phyloP scores from a whole-genome alignment of 2,797 vertebrate genomes.

The Sebastes diaconus region DNA sequence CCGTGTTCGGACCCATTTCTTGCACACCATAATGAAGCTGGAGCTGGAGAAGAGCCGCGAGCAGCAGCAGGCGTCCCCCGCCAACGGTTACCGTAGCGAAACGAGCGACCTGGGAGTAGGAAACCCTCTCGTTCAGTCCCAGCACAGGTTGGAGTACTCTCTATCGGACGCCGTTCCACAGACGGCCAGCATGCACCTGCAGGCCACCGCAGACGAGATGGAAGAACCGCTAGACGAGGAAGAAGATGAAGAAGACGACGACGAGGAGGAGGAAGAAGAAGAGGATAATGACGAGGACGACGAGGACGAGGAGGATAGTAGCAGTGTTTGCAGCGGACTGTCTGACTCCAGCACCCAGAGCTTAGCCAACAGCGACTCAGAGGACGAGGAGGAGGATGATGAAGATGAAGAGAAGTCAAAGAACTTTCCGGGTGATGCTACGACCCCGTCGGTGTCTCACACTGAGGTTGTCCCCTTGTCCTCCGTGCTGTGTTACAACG shows the following conservation, averaged over 20 bases:
- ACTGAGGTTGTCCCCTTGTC: conserved; percentile 87
- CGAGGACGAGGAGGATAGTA: conserved; percentile 90
- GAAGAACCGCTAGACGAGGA: conserved; percentile 90
- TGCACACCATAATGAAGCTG: conserved; percentile 99
- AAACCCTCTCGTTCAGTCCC: conserved; percentile 84
- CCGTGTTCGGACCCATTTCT: conserved; percentile 97
- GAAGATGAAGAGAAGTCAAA: conserved; percentile 89
- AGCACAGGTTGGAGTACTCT: conserved; percentile 90
- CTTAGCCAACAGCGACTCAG: conserved; percentile 94
- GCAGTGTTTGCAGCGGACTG: conserved; percentile 94
- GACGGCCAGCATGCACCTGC: conserved; percentile 88
- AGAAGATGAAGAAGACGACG: conserved; percentile 88
- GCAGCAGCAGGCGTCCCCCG: conserved; percentile 84
- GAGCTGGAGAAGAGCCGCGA: conserved; percentile 97
- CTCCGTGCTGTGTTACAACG: conserved; percentile 91
- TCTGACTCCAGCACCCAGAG: conserved; percentile 98
- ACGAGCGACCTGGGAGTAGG: conserved; percentile 82
- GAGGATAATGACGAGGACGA: conserved; percentile 83
- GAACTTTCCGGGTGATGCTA: conserved; percentile 83
- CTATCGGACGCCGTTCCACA: conserved; percentile 88
- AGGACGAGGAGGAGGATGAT: conserved; percentile 89
- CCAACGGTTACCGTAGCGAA: conserved; percentile 85
- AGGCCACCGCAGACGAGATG: conserved; percentile 84
- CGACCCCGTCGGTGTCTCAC: conserved; percentile 68
- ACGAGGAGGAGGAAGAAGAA: conserved; percentile 84